phyloP scores from a whole-genome alignment of 2,888 invertebrate genomes.

The Acanthococcus lagerstroemiae region DNA sequence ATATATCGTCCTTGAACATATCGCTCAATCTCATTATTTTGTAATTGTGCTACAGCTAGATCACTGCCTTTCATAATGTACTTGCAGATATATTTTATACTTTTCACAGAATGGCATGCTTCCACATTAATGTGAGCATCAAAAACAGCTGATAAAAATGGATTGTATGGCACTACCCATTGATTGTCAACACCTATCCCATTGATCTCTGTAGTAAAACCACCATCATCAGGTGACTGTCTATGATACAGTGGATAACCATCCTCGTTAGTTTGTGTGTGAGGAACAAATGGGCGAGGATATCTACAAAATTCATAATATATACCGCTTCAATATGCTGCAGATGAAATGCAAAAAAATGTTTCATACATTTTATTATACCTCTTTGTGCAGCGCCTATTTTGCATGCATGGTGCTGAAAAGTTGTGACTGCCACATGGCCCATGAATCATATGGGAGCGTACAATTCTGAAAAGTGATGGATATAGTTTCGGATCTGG shows the following conservation, averaged over 20 bases:
- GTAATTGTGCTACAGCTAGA: constrained; percentile 19
- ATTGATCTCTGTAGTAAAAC: not conserved
- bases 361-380: not conserved
- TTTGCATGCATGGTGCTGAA: constrained; percentile 24
- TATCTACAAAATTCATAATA: not conserved
- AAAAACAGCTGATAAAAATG: constrained; percentile 34
- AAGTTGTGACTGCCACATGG: constrained; percentile 24
- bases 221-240: not conserved
- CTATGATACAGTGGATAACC: not conserved
- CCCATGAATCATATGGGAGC: constrained; percentile 29
- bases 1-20: not conserved
- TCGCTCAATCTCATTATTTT: not conserved
- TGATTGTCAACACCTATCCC: constrained; percentile 32
- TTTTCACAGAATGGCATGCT: constrained; percentile 42
- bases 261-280: not conserved
- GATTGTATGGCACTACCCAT: constrained; percentile 36
- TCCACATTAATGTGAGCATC: constrained; percentile 42
- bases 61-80: constrained; percentile 37
- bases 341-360: not conserved
- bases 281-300: not conserved
- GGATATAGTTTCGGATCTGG: constrained; percentile 38
- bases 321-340: not conserved
- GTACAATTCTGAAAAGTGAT: constrained; percentile 33
- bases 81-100: constrained; percentile 42
- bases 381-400: constrained; percentile 27